Evolutionary conservation across 2,888 invertebrate genomes (phyloP).

Genomic region (Caenorhabditis sp.): DNA sequence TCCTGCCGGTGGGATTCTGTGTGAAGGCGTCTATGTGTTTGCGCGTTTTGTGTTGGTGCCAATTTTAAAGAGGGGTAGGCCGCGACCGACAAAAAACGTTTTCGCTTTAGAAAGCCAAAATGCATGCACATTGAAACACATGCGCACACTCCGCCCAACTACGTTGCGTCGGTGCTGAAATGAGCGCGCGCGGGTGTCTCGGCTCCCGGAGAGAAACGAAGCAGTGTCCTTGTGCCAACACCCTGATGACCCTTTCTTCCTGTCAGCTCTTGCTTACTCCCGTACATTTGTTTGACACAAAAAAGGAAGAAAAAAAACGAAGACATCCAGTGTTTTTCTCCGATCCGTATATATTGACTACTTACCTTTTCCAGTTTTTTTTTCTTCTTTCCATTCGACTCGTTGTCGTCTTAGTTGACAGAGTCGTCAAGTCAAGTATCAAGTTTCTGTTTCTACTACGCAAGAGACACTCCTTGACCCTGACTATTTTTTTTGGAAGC

Average conservation of each 20-base stretch:
- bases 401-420: slow-evolving; percentile 24
- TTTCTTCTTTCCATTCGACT: slow-evolving; percentile 8
- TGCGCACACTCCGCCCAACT: slow-evolving; percentile 31
- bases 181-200: slow-evolving; percentile 16
- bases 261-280: slow-evolving; percentile 10
- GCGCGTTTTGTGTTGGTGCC: slow-evolving; percentile 24
- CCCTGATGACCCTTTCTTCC: slow-evolving; percentile 38
- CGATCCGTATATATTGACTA: slow-evolving; percentile 29
- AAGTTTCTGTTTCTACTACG: slow-evolving; percentile 44
- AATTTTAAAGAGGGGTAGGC: slow-evolving; percentile 38
- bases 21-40: not conserved
- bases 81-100: slow-evolving; percentile 10
- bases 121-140: slow-evolving; percentile 57
- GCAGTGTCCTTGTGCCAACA: slow-evolving; percentile 41
- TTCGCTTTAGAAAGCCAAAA: slow-evolving; percentile 41
- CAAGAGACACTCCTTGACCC: slow-evolving; percentile 2
- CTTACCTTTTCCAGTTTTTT: slow-evolving; percentile 50
- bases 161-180: slow-evolving; percentile 35
- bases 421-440: slow-evolving; percentile 53
- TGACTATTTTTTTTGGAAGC: slow-evolving; percentile 19
- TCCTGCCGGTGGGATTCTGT: not conserved
- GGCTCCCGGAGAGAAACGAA: slow-evolving; percentile 16
- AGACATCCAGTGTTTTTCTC: slow-evolving; percentile 36
- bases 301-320: slow-evolving; percentile 7
- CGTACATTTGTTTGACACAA: slow-evolving; percentile 51